Percentiles rank a stretch among this genome's conserved stretches.
Evolutionary conservation across 1,140 invertebrate species (phyloP).

Genomic region (Drosophila lini): DNA sequence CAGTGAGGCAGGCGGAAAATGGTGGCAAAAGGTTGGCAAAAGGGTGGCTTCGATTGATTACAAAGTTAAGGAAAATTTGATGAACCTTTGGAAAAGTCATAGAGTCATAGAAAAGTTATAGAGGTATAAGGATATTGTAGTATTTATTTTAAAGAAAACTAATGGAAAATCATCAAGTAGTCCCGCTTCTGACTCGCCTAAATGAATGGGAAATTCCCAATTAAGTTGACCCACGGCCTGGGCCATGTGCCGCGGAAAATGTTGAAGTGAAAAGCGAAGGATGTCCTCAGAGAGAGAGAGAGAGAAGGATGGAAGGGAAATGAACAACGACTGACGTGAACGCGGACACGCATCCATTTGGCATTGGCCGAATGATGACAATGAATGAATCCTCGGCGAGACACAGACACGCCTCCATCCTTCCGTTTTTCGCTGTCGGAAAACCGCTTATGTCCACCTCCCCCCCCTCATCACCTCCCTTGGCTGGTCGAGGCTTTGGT

Average conservation of each 20-base stretch:
- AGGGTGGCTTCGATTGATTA: background rate
- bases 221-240: constrained; percentile 52
- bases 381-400: constrained; percentile 58
- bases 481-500: constrained; percentile 76
- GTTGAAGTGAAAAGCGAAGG: constrained; percentile 21
- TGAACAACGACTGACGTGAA: constrained; percentile 16
- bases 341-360: constrained; percentile 47
- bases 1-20: constrained; percentile 1
- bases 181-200: background rate
- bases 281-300: background rate
- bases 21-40: background rate
- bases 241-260: constrained; percentile 4
- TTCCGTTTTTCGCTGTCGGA: background rate
- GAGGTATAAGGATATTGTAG: too few species aligned
- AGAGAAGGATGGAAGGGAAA: background rate
- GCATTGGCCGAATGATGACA: constrained; percentile 61
- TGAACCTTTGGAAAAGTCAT: background rate
- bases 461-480: background rate
- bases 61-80: background rate
- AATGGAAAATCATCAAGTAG: background rate
- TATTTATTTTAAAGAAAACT: background rate
- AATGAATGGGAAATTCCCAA: constrained; percentile 73
- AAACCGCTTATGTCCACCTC: constrained; percentile 28
- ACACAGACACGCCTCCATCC: constrained; percentile 18
- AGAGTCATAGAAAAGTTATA: too few species aligned